phyloP scores from a whole-genome alignment of 53 echinoderm and acorn worm genomes.

The Pentamera pediparva region DNA sequence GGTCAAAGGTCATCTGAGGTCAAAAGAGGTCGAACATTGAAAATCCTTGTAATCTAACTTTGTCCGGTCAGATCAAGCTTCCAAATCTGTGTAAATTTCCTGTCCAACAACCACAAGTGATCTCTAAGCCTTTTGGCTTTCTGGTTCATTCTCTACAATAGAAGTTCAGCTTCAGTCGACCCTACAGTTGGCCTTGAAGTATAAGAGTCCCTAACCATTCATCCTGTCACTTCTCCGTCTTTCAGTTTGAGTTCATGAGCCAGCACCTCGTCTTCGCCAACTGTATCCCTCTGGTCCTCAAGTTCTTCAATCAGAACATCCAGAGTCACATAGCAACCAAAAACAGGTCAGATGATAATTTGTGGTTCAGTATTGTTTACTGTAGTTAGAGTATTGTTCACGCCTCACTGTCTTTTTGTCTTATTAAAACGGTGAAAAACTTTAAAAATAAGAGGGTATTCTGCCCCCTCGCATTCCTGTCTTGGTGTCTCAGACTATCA shows the following conservation, averaged over 20 bases:
- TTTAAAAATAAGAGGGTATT: no score
- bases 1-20: constrained; percentile 47
- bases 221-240: neutral
- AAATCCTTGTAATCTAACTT: neutral
- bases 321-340: constrained; percentile 88
- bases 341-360: constrained; percentile 57
- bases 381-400: no score
- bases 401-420: no score
- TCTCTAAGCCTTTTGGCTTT: neutral
- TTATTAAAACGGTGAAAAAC: neutral
- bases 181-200: neutral
- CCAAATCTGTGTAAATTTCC: no score
- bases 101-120: no score
- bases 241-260: constrained; percentile 99
- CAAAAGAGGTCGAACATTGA: neutral
- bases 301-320: constrained; percentile 99
- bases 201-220: neutral
- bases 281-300: constrained; percentile 95
- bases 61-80: neutral
- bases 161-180: neutral
- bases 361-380: no score
- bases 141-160: neutral
- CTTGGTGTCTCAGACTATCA: no score
- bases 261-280: constrained; percentile 99
- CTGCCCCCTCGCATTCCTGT: no score